Evolutionary conservation across 2,888 invertebrate species (phyloP).

Genomic region (Ochropleura plecta): DNA sequence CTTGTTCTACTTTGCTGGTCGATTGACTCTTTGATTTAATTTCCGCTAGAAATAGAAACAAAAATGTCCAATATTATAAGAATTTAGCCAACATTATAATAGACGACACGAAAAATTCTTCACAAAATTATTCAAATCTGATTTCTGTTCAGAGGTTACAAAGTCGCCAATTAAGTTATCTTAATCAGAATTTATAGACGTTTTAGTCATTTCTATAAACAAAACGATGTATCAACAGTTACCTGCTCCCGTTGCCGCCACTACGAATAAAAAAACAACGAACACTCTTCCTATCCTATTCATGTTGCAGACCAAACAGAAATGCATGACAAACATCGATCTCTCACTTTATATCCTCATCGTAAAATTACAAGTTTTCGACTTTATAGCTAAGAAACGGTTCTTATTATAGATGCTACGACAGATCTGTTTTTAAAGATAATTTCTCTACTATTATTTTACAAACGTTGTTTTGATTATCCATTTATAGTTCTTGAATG

Average conservation of each 20-base stretch:
- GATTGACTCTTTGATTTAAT: slow-evolving; percentile 42
- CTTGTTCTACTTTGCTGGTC: slow-evolving; percentile 38
- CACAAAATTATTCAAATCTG: slow-evolving; percentile 23
- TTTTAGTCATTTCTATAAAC: slow-evolving; percentile 23
- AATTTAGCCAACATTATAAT: slow-evolving; percentile 3
- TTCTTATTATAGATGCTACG: slow-evolving; percentile 79
- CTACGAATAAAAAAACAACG: slow-evolving; percentile 63
- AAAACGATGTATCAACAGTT: slow-evolving; percentile 53
- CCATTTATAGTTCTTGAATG: slow-evolving; percentile 50
- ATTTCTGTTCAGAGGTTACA: slow-evolving; percentile 29
- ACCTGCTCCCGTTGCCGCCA: slow-evolving; percentile 69
- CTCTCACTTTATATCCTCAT: slow-evolving; percentile 80
- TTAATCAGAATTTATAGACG: slow-evolving; percentile 18
- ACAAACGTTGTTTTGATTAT: slow-evolving; percentile 58
- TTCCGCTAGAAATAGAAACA: slow-evolving; percentile 53
- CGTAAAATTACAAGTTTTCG: slow-evolving; percentile 77
- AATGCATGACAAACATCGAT: slow-evolving; percentile 76
- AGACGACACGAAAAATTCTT: background rate
- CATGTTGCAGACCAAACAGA: slow-evolving; percentile 76
- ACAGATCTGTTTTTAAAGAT: slow-evolving; percentile 74
- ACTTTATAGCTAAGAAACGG: slow-evolving; percentile 78
- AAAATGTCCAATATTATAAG: background rate
- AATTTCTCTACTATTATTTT: slow-evolving; percentile 79
- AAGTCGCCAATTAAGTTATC: slow-evolving; percentile 9
- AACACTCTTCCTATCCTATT: slow-evolving; percentile 66